A percentile compares a stretch with the other conserved stretches of the same genome.
These are phyloP conservation scores for Coryphaenoides rupestris DNA, from an alignment of 2,113 vertebrate genomes.

Conservation along the genomic window DNA sequence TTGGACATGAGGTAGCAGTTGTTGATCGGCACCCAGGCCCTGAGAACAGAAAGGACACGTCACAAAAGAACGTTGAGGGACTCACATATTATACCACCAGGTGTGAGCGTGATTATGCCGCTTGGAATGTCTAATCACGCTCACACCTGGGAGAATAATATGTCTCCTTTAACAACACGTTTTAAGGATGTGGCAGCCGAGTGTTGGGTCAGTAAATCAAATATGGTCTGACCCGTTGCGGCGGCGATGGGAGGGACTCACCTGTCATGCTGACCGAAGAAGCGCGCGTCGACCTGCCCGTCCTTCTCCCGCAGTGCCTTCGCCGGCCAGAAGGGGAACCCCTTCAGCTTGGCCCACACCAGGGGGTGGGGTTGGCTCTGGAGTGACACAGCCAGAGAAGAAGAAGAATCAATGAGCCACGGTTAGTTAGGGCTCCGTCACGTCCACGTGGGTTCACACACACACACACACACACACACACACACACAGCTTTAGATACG, in stretches of 20 bases:
- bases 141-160: no score
- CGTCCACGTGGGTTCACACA: not conserved
- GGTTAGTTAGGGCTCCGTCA: not conserved
- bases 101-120: no score
- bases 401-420: not conserved
- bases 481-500: no score
- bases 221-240: not conserved
- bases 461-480: no score
- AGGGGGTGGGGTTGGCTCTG: constrained; percentile 96
- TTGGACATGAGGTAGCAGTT: constrained; percentile 99
- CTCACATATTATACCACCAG: no score
- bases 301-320: constrained; percentile 97
- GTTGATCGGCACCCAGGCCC: constrained; percentile 98
- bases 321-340: constrained; percentile 98
- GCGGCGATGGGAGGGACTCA: constrained; percentile 50
- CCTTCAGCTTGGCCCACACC: constrained; percentile 98
- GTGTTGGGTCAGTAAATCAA: not conserved
- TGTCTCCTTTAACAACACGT: no score
- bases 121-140: no score
- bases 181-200: not conserved
- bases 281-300: constrained; percentile 94
- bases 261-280: constrained; percentile 98
- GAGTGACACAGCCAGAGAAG: constrained; percentile 25
- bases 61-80: not conserved
- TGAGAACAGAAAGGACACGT: constrained; percentile 47